These are phyloP conservation scores for Parazoanthus swiftii DNA, from an alignment of 92 coral and sea anemone genomes.

Conservation along the genomic window DNA sequence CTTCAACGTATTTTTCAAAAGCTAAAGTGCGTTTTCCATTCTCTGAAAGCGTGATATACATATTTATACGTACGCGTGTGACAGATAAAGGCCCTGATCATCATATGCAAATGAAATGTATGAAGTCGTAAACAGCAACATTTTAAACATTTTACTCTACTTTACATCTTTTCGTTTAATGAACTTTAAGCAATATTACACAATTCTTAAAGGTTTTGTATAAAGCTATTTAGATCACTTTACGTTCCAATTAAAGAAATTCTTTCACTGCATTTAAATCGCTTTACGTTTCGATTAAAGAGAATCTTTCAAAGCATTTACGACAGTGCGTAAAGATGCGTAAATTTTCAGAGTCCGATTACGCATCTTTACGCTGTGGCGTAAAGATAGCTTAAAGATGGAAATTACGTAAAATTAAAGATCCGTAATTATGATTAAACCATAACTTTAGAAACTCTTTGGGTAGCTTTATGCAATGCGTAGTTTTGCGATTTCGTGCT, in stretches of 20 bases:
- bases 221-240: no score
- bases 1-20: no score
- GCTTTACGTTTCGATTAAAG: conserved; percentile 13
- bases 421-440: not conserved
- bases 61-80: no score
- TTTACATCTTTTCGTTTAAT: no score
- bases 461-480: conserved; percentile 21
- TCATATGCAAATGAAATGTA: no score
- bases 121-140: no score
- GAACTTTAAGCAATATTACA: no score
- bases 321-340: conserved; percentile 14
- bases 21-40: no score
- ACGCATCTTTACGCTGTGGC: conserved; percentile 22
- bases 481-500: conserved; percentile 17
- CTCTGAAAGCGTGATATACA: no score
- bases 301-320: conserved; percentile 6
- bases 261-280: not conserved
- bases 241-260: not conserved
- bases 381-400: conserved; percentile 19
- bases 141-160: no score
- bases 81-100: no score
- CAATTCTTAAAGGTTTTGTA: no score
- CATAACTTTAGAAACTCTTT: conserved; percentile 21
- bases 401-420: conserved; percentile 28
- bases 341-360: conserved; percentile 11